Base-by-base conservation (phyloP, 2,888 invertebrate genomes). In the Andrena marginata region DNA sequence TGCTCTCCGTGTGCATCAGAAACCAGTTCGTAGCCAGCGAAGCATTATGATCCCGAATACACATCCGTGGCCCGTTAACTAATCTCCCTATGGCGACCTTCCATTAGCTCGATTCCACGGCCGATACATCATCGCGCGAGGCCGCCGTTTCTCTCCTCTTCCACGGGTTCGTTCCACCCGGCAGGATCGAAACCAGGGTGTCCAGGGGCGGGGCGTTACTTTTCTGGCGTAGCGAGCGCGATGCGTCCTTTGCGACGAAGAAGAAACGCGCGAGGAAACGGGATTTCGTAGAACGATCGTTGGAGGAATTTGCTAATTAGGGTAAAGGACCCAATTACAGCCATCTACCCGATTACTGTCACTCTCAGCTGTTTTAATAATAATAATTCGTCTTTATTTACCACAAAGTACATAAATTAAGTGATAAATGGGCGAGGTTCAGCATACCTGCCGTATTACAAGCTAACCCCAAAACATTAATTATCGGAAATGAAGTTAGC, bases 91-190 rank as follows among this genome's bases (percentile, higher is more conserved):
- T 84, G 80, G 86, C 87, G 90, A 87, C 89, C 90, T 90, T 92
- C 90, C 89, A 91, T 92, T 92, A 92, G 89, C 86, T 86, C 86
- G 89, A 92, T 91, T 92, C 90, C 82, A 90, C 83, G 85, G 86
- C 81, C 89, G 89, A 91, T 92, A 88, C 88, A 91, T 91, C 90
- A 89, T 89, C 89, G 75, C 54, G 71, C 65, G 54, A 51, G 72
- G 35, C 64, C 63, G 68, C 51, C 73, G 71, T 23, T 48, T 54
- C 49, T 79, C 80, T 78, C 78, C 74, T 75, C 77, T 72, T 71
- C 29, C 70, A 33, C 59, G 59, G 51, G 29, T 48, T 68, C 78
- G 75, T 85, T 77, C 65, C 77, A 26, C 60, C 56, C 35, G 26
- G 33, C 10, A 16, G 51, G n/a, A 20, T 20, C 65, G 23, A 23